phyloP scores from a whole-genome alignment of 2,888 invertebrate genomes.

The Rhodophaea formosa region DNA sequence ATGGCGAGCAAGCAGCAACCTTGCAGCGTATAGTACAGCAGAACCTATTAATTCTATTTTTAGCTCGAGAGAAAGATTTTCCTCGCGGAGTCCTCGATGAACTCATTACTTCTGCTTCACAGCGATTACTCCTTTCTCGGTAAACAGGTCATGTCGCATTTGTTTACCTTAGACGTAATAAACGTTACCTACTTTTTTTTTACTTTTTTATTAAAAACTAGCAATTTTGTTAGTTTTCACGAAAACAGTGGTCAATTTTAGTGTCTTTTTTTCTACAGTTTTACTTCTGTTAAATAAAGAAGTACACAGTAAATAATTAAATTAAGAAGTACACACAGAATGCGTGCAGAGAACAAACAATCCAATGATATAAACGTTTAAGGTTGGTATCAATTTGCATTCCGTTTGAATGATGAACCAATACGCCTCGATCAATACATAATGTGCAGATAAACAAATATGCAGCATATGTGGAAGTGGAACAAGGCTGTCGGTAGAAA shows the following conservation, averaged over 20 bases:
- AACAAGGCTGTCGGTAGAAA: constrained; percentile 68
- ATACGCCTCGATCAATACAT: constrained; percentile 27
- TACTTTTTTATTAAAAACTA: too few species aligned
- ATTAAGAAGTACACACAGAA: neutral
- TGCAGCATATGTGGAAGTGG: constrained; percentile 57
- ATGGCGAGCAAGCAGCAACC: neutral
- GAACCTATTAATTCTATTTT: neutral
- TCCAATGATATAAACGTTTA: constrained; percentile 8
- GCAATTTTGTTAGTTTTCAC: too few species aligned
- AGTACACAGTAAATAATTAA: too few species aligned
- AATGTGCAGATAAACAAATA: constrained; percentile 47
- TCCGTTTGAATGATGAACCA: constrained; percentile 13
- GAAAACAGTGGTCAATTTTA: too few species aligned
- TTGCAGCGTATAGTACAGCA: neutral
- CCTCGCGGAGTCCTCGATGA: neutral
- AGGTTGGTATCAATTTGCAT: constrained; percentile 4
- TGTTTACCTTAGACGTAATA: neutral
- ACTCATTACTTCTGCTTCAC: neutral
- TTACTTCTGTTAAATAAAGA: too few species aligned
- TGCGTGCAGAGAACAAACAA: neutral
- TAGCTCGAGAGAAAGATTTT: neutral
- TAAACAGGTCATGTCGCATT: neutral
- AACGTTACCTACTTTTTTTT: neutral
- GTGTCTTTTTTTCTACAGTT: too few species aligned
- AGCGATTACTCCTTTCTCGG: neutral